phyloP scores from a whole-genome alignment of 2,797 vertebrate species.

The Sebastolobus alascanus region DNA sequence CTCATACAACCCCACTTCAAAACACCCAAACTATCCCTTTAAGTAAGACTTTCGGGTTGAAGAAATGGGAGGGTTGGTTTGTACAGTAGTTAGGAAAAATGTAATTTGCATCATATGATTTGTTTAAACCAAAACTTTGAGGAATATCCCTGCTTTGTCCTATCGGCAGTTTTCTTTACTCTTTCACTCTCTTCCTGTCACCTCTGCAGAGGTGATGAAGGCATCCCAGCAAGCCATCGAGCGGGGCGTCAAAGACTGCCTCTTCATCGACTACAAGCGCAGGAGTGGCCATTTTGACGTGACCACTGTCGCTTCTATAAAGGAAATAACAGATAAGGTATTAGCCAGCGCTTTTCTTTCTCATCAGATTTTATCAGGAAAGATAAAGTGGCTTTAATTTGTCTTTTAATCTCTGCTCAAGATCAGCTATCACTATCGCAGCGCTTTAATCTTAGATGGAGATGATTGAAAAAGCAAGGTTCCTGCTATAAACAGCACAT shows the following conservation, averaged over 20 bases:
- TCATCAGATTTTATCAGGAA: conserved; percentile 37
- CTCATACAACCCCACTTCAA: too few relatives aligned
- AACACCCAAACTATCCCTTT: too few relatives aligned
- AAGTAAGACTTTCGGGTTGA: not conserved
- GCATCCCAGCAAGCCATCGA: conserved; percentile 99
- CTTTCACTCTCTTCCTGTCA: not conserved
- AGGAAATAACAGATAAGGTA: conserved; percentile 98
- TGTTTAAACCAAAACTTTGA: not conserved
- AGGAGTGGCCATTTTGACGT: conserved; percentile 98
- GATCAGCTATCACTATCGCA: conserved; percentile 34
- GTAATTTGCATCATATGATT: not conserved
- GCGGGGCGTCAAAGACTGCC: conserved; percentile 95
- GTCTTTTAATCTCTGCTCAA: conserved; percentile 43
- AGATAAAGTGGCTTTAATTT: conserved; percentile 40
- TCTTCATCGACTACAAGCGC: conserved; percentile 98
- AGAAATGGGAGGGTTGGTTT: not conserved
- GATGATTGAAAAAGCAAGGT: conserved; percentile 3
- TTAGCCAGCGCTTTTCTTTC: conserved; percentile 1
- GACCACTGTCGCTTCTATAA: conserved; percentile 98
- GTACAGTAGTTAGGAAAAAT: not conserved
- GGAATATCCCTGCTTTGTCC: not conserved
- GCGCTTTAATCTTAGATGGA: conserved; percentile 14
- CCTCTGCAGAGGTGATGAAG: conserved; percentile 96
- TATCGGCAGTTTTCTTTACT: not conserved
- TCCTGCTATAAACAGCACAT: not conserved